phyloP scores from a whole-genome alignment of 2,797 vertebrate species.

The Gymnopithys bicolor region DNA sequence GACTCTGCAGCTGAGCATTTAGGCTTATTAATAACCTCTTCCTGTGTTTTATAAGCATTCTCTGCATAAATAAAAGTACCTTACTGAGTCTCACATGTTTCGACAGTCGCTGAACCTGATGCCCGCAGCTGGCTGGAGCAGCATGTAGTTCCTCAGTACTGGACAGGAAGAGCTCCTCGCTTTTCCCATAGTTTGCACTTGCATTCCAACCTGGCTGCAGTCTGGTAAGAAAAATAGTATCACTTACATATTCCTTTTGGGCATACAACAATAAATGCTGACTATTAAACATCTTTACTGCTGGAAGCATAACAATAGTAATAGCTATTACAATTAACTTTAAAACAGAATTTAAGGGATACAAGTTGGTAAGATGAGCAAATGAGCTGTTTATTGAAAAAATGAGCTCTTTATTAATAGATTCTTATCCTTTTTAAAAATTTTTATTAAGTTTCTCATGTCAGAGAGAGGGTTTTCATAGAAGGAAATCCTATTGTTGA shows the following conservation, averaged over 20 bases:
- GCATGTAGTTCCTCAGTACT: constrained; percentile 91
- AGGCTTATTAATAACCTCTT: background rate
- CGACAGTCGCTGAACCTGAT: constrained; percentile 85
- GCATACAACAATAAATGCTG: background rate
- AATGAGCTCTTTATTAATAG: background rate
- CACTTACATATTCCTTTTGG: background rate
- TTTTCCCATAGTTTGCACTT: constrained; percentile 93
- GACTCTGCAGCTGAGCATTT: background rate
- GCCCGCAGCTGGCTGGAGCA: constrained; percentile 91
- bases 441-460: background rate
- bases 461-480: background rate
- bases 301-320: background rate
- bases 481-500: background rate
- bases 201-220: constrained; percentile 92
- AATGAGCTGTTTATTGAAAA: background rate
- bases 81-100: rapidly evolving
- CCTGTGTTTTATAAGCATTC: background rate
- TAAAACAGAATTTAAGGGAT: background rate
- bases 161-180: constrained; percentile 85
- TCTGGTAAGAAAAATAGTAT: constrained; percentile 84
- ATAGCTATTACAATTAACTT: background rate
- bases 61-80: background rate
- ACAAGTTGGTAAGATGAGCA: background rate
- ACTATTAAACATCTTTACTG: background rate
- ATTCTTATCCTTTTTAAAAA: background rate